phyloP scores from a whole-genome alignment of 2,113 vertebrate genomes.

The Egretta garzetta region DNA sequence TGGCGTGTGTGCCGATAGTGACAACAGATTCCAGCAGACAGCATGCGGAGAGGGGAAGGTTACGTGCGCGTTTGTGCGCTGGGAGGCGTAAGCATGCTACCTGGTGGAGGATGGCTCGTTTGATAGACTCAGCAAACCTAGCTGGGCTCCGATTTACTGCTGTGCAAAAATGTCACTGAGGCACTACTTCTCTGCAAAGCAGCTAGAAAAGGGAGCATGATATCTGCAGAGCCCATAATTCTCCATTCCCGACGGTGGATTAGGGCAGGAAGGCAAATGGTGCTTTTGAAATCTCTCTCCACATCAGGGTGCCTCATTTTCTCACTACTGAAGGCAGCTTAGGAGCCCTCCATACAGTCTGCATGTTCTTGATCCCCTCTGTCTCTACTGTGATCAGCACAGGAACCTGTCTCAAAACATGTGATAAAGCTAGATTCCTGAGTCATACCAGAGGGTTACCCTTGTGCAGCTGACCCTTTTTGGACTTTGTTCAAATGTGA shows the following conservation, averaged over 20 bases:
- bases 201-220: neutral
- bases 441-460: neutral
- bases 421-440: neutral
- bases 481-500: neutral
- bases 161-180: neutral
- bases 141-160: neutral
- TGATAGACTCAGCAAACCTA: neutral
- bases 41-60: neutral
- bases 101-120: accelerated
- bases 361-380: neutral
- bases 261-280: neutral
- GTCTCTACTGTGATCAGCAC: neutral
- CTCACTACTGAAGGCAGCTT: neutral
- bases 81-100: accelerated
- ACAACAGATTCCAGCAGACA: no score
- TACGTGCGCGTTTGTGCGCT: accelerated
- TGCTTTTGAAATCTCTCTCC: neutral
- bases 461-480: neutral
- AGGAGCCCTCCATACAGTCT: neutral
- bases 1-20: neutral
- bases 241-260: neutral
- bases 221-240: neutral
- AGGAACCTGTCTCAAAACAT: neutral
- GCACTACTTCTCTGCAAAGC: neutral
- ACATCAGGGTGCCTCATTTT: accelerated